Base-by-base conservation (phyloP, 37 sponge, comb jelly and placozoan species). In the Haliclona indistincta region DNA sequence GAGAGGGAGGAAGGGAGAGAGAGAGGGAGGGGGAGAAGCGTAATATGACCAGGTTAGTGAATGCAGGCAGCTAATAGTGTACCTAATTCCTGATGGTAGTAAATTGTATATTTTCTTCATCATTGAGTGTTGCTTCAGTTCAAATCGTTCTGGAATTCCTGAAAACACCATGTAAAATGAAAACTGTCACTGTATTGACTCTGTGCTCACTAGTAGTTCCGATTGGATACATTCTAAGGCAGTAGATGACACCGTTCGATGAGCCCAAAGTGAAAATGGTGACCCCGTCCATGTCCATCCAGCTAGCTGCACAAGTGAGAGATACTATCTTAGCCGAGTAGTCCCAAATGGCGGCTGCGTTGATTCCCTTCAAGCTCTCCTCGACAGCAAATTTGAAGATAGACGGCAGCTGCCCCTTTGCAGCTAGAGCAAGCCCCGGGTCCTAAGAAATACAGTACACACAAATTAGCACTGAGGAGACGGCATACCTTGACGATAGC, bases 31-130 rank as follows among this genome's bases (percentile, higher is more conserved):
- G n/a, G n/a, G n/a, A n/a, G n/a, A n/a, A n/a, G n/a, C n/a, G n/a
- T n/a, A n/a, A n/a, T n/a, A n/a, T n/a, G n/a, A n/a, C n/a, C n/a
- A n/a, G n/a, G n/a, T n/a, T n/a, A n/a, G n/a, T n/a, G n/a, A n/a
- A n/a, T n/a, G n/a, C n/a, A n/a, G n/a, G n/a, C n/a, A n/a, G n/a
- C 26, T 28, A 2, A 55, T 28, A 28, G 2, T 55, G 6, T 28
- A 34, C 67, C 67, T 64, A 19, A 70, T 52, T 17, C 15, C 33
- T 6, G 34, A 33, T 4, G 83, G 75, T 34, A 82, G 3, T 42
- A 82, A 20, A 30, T 66, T 74, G 72, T 63, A 78, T n/a, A 85
- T 56, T 52, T 54, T 77, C 37, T 70, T 71, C 55, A 85, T 78
- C 53, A 85, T 54, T 13, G 85, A 85, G 3, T 42, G 34, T 41